Base-by-base conservation (phyloP, 2,113 vertebrate genomes). In the Tylochromis polylepis region DNA sequence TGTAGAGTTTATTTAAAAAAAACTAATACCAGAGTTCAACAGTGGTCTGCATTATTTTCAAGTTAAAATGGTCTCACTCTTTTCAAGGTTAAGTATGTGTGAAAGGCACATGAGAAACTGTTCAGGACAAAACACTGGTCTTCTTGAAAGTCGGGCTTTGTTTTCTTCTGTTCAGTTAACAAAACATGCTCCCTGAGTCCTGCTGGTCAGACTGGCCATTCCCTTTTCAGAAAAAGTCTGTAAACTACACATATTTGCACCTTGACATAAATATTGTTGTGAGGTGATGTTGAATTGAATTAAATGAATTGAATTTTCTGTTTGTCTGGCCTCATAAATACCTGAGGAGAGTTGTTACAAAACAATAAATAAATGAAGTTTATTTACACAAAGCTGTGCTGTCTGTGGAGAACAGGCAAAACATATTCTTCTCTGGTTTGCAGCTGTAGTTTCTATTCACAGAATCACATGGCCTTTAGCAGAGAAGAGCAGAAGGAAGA, bases 251-350 rank as follows among this genome's bases (percentile, higher is more conserved):
- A 31, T 18, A 60, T 60, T 60, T 60, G 58, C 27, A 60, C 27
- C 27, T 31, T 60, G 15, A 60, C 58, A 60, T 60, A 60, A 11
- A 18, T 60, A 60, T 60, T 60, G 58, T 6, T 60, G 15, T 31
- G 5, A 60, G 58, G 58, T 60, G 58, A 60, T 18, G 27, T 31
- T 60, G 15, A 59, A 59, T 59, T 59, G 16, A 59, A 29, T 59
- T 31, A 0, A 59, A 59, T 31, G 14, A 0, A 18, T 8, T 16
- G 57, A 31, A 18, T 60, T 60, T 60, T 10, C 8, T 11, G 15
- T 60, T 60, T 60, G 58, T 60, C 31, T 60, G 58, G 8, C 58
- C 27, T 60, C 58, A n/a, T 55, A 60, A 60, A 60, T 27, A 60
- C 27, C 31, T 1, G 8, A 60, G 58, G 31, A 59, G 4, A 59